Evolutionary conservation across 2,797 vertebrate genomes (phyloP).

Genomic region (Leuciscus waleckii): DNA sequence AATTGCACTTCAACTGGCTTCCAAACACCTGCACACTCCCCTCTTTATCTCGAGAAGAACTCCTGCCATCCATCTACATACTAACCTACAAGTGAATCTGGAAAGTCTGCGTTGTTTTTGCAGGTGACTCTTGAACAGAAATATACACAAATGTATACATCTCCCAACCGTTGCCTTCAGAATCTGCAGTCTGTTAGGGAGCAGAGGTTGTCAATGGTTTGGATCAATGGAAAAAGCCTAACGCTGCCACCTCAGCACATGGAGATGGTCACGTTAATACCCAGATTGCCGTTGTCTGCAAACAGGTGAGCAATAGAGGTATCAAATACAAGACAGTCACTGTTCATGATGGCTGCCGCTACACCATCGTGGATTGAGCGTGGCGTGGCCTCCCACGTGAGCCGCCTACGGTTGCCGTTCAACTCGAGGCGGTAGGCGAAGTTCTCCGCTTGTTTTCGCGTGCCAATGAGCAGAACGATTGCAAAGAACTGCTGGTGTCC

Average conservation of each 20-base stretch:
- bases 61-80: conserved; percentile 28
- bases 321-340: conserved; percentile 84
- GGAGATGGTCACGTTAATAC: conserved; percentile 85
- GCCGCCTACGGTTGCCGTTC: conserved; percentile 82
- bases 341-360: conserved; percentile 83
- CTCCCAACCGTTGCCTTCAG: conserved; percentile 30
- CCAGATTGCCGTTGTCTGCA: conserved; percentile 83
- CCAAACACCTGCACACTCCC: conserved; percentile 23
- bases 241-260: conserved; percentile 75
- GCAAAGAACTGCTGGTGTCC: conserved; percentile 86
- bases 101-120: conserved; percentile 11
- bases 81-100: conserved; percentile 31
- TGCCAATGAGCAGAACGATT: conserved; percentile 83
- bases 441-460: conserved; percentile 81
- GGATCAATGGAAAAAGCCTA: not conserved
- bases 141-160: conserved; percentile 54
- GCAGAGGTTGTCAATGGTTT: conserved; percentile 33
- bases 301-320: conserved; percentile 82
- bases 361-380: conserved; percentile 84
- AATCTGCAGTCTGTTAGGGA: conserved; percentile 16
- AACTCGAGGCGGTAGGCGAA: conserved; percentile 84
- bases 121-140: conserved; percentile 40
- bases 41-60: not conserved
- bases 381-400: conserved; percentile 84
- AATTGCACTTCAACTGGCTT: conserved; percentile 26